Conservation (phyloP, 2,797 vertebrate genomes). For the Taenioides sp. region DNA sequence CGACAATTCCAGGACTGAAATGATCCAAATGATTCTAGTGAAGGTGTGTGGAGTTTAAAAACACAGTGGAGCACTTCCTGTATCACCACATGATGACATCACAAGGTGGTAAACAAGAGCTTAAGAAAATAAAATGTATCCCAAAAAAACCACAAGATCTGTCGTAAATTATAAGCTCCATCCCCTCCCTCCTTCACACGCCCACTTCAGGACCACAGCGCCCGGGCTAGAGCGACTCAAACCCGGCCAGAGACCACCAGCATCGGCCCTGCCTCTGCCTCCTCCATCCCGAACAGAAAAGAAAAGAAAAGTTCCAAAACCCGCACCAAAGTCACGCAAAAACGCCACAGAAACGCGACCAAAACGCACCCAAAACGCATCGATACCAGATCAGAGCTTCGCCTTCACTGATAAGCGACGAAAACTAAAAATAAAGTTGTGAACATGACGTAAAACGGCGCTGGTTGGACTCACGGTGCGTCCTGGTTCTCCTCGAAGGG, state of each 20-base stretch:
- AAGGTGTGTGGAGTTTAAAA: too few species aligned
- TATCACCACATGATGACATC: too few species aligned
- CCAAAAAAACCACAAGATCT: too few species aligned
- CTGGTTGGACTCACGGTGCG: conserved; percentile 54
- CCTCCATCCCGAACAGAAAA: background rate
- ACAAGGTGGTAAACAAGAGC: too few species aligned
- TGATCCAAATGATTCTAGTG: too few species aligned
- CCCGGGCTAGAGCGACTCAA: background rate
- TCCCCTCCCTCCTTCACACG: background rate
- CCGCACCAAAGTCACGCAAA: background rate
- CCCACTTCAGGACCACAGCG: background rate
- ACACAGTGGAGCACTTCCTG: too few species aligned
- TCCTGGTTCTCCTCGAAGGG: conserved; percentile 49
- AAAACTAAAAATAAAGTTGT: conserved; percentile 16
- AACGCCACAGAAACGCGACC: background rate
- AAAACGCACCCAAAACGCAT: background rate
- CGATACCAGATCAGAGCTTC: background rate
- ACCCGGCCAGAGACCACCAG: conserved; percentile 2
- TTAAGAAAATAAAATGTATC: too few species aligned
- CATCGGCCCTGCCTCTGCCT: conserved; percentile 5
- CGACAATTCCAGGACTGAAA: too few species aligned
- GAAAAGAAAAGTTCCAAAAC: background rate
- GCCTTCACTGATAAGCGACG: background rate
- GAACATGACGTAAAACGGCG: background rate
- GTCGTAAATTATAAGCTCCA: background rate